Evolutionary conservation across 2,888 invertebrate species (phyloP).

Genomic region (Lochmaea crataegi): DNA sequence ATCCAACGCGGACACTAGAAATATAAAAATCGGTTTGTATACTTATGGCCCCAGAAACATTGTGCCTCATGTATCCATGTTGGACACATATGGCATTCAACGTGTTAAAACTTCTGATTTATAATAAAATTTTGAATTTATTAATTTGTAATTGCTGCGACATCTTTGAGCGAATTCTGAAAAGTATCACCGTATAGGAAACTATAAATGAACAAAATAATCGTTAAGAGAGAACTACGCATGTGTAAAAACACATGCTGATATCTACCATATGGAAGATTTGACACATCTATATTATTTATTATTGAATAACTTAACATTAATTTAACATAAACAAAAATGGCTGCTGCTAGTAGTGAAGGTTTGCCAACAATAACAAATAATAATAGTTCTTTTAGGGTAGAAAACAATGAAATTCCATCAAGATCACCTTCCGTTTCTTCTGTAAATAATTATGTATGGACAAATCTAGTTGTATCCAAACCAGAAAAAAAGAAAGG

Average conservation of each 20-base stretch:
- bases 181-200: background rate
- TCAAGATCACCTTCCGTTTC: slow-evolving; percentile 70
- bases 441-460: slow-evolving; percentile 67
- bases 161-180: background rate
- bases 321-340: slow-evolving; percentile 45
- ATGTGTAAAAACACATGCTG: background rate
- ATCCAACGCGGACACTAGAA: no score
- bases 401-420: slow-evolving; percentile 62
- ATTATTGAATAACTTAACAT: background rate
- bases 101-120: no score
- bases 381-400: slow-evolving; percentile 44
- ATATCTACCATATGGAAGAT: background rate
- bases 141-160: background rate
- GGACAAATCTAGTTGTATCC: slow-evolving; percentile 60
- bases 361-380: slow-evolving; percentile 62
- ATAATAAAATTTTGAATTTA: no score
- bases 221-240: background rate
- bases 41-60: no score
- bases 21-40: no score
- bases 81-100: no score
- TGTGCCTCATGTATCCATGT: no score
- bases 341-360: slow-evolving; percentile 65
- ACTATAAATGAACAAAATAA: background rate
- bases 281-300: background rate
- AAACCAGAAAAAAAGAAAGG: slow-evolving; percentile 50